Base-by-base conservation (phyloP, 2,888 invertebrate species). In the Drosophila ustulata region DNA sequence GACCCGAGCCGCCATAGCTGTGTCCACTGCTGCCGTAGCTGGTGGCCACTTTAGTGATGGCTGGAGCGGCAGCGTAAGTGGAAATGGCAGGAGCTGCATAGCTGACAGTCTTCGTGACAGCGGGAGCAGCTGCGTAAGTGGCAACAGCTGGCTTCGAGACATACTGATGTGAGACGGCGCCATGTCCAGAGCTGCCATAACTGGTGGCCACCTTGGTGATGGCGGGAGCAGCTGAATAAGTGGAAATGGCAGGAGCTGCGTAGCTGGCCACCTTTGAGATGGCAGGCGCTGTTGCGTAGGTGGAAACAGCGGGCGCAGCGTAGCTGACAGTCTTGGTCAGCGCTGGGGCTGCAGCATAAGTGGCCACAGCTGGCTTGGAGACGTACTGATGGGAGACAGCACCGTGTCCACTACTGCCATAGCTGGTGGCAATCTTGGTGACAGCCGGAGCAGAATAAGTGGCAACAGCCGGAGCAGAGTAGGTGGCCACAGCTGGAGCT, bases 361-460 rank as follows among this genome's bases (percentile, higher is more conserved):
- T 69, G 0, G 66, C 46, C 8, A 82, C 51, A 28, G 75, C 78
- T 3, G 90, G 90, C 49, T 78, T 90, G 6, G 88, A 87, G 0
- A 89, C 78, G 13, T 82, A 82, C 1, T 88, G 82, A 43, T 85
- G 81, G 0, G 87, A 78, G 2, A 83, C 53, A 1, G 78, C 78
- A 2, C 81, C 75, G 30, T 57, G 56, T 41, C 63, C 51, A 5
- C 64, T 11, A 11, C 53, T 5, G 51, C 65, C 68, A 11, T 61
- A 73, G 49, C 39, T 57, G 4, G 59, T 57, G 4, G 64, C 47
- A 0, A 68, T n/a, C n/a, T 68, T 89, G 7, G 78, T 56, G 11
- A 71, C 11, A 0, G 71, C 71, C 0, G 75, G 64, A 13, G 75
- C 79, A 0, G 53, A 41, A 4, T 43, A 43, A 18, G 53, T 61